A percentile compares a stretch with the other conserved stretches of the same genome.
Conservation (phyloP, 1,140 invertebrate species). For the Hyles vespertilio region DNA sequence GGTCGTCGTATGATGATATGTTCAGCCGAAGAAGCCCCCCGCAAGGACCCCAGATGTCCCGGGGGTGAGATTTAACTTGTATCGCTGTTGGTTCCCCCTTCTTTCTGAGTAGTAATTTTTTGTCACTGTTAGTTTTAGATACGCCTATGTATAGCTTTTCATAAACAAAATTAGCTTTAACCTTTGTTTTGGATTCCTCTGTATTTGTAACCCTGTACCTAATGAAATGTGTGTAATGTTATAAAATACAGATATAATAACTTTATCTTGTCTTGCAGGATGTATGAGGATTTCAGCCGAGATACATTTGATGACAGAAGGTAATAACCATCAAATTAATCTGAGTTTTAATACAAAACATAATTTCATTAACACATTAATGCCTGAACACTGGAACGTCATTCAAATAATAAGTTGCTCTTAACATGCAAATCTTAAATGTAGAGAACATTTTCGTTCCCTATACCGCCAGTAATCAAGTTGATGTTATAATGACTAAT, state of each 20-base stretch:
- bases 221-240: background rate
- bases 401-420: too few relatives aligned
- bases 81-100: conserved; percentile 14
- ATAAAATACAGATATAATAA: background rate
- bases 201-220: too few relatives aligned
- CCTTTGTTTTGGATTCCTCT: too few relatives aligned
- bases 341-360: too few relatives aligned
- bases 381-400: too few relatives aligned
- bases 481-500: background rate
- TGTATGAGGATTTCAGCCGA: conserved; percentile 90
- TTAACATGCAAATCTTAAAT: too few relatives aligned
- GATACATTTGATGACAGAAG: conserved; percentile 90
- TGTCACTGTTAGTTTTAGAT: background rate
- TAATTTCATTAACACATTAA: too few relatives aligned
- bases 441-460: too few relatives aligned
- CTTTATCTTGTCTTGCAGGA: conserved; percentile 63
- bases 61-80: conserved; percentile 55
- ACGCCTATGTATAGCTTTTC: too few relatives aligned
- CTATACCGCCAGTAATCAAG: background rate
- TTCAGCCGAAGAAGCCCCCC: conserved; percentile 88
- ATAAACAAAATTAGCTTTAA: too few relatives aligned
- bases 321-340: conserved; percentile 58
- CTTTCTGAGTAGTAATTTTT: background rate
- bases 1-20: conserved; percentile 84
- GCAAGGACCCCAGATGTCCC: conserved; percentile 70